Evolutionary conservation across 2,797 vertebrate species (phyloP).

Genomic region (Platalea minor): DNA sequence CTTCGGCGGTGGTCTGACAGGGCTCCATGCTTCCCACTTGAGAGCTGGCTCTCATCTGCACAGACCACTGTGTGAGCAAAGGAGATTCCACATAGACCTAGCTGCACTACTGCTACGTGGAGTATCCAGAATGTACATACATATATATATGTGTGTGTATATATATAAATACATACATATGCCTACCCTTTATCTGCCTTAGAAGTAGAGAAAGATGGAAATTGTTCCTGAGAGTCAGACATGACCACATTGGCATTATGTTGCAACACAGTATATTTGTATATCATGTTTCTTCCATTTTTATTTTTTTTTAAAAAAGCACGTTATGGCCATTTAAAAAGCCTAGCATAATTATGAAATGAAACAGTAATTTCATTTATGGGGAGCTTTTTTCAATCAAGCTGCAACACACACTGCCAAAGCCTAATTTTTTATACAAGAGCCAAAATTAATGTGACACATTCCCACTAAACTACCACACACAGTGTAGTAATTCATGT

Average conservation of each 20-base stretch:
- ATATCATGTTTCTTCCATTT: not conserved
- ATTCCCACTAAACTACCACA: not conserved
- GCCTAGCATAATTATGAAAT: not conserved
- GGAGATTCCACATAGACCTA: not conserved
- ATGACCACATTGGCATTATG: not conserved
- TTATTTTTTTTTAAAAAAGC: not conserved
- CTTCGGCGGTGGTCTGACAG: not conserved
- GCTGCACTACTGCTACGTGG: not conserved
- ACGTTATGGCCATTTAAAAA: not conserved
- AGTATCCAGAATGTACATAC: not conserved
- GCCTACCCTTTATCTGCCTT: not conserved
- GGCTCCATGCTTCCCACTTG: not conserved
- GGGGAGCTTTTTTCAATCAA: slow-evolving; percentile 23
- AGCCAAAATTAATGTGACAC: not conserved
- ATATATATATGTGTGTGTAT: too few relatives aligned
- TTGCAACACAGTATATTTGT: not conserved
- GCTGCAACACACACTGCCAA: not conserved
- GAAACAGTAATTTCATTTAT: slow-evolving; percentile 28
- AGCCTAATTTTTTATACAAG: not conserved
- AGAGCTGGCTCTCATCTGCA: not conserved
- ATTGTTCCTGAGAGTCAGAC: not conserved
- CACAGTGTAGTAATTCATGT: not conserved
- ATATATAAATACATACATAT: not conserved
- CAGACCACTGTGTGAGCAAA: not conserved
- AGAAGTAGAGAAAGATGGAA: not conserved